Conservation (phyloP, 2,888 invertebrate genomes). For the Drosophila tripunctata region DNA sequence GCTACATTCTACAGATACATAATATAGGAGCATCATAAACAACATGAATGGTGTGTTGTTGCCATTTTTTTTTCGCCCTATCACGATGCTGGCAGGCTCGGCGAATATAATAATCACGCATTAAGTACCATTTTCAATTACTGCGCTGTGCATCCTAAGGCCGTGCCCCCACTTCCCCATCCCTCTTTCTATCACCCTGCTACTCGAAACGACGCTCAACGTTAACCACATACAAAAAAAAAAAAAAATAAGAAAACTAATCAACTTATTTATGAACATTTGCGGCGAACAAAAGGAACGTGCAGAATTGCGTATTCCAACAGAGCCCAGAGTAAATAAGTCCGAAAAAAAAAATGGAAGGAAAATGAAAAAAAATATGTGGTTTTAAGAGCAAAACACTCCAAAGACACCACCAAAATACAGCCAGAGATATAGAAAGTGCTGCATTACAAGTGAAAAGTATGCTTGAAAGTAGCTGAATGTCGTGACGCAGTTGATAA, state of each 20-base stretch:
- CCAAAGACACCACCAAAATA: constrained; percentile 10
- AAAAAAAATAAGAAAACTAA: constrained; percentile 74
- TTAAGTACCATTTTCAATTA: constrained; percentile 76
- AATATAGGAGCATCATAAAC: constrained; percentile 42
- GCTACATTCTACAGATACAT: constrained; percentile 29
- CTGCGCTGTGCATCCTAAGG: constrained; percentile 44
- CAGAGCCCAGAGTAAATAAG: constrained; percentile 34
- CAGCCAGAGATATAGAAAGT: not conserved
- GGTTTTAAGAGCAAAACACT: constrained; percentile 13
- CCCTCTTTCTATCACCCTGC: constrained; percentile 10
- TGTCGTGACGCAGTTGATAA: constrained; percentile 45
- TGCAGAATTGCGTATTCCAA: constrained; percentile 70
- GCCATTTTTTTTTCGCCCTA: constrained; percentile 44
- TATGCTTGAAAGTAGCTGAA: constrained; percentile 28
- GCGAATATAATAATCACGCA: constrained; percentile 71
- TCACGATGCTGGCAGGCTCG: constrained; percentile 53
- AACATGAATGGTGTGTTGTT: constrained; percentile 36
- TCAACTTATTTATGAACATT: constrained; percentile 78
- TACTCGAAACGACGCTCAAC: constrained; percentile 49
- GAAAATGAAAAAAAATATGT: constrained; percentile 4
- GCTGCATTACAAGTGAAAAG: constrained; percentile 25
- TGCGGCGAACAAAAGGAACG: constrained; percentile 73
- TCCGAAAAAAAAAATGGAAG: not conserved
- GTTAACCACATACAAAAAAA: constrained; percentile 68
- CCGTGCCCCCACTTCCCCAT: not conserved